Conservation (phyloP, 2,797 vertebrate genomes). For the Dipus sagitta region DNA sequence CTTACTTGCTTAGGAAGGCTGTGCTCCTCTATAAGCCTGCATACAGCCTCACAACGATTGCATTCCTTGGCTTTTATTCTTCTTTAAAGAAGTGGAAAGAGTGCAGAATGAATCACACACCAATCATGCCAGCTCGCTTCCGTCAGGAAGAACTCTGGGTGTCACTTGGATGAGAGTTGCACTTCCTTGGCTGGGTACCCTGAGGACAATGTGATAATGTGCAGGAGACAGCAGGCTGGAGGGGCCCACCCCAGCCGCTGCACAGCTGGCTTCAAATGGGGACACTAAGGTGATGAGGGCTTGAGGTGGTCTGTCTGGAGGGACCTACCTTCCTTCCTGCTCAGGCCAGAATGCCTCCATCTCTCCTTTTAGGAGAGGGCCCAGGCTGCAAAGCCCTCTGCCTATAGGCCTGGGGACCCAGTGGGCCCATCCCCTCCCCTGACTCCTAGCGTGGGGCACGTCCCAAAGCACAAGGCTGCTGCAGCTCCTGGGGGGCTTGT, state of each 20-base stretch:
- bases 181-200: accelerated
- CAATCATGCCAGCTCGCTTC: background rate
- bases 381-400: background rate
- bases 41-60: background rate
- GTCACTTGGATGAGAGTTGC: no score
- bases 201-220: accelerated
- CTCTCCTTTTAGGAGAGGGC: accelerated
- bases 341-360: background rate
- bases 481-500: accelerated
- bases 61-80: background rate
- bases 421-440: accelerated
- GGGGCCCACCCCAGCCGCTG: background rate
- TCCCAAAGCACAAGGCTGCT: accelerated
- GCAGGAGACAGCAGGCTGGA: accelerated
- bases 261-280: background rate
- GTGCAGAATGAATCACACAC: background rate
- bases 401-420: background rate
- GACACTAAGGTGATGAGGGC: accelerated
- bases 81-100: background rate
- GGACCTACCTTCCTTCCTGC: background rate
- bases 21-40: background rate
- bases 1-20: background rate
- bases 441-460: background rate
- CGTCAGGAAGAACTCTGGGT: background rate
- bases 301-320: background rate